A percentile compares a stretch with the other conserved stretches of the same genome.
Conservation (phyloP, 2,113 vertebrate genomes). For the Elachura formosa region DNA sequence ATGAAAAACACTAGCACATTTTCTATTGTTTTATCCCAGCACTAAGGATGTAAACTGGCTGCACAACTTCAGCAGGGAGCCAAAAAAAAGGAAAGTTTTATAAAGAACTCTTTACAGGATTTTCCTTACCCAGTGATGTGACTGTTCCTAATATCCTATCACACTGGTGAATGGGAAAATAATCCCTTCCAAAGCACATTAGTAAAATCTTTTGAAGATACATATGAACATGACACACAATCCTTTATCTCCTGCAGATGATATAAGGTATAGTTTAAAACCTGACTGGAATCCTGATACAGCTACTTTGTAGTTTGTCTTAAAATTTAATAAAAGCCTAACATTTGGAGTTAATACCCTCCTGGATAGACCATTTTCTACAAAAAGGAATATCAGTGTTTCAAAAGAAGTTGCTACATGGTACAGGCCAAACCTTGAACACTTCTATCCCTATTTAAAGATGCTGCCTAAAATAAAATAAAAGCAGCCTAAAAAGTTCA, state of each 20-base stretch:
- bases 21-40: neutral
- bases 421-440: neutral
- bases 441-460: neutral
- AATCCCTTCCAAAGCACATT: neutral
- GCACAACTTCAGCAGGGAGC: neutral
- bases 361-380: neutral
- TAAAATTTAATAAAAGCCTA: neutral
- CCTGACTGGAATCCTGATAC: neutral
- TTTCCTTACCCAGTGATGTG: neutral
- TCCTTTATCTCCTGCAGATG: neutral
- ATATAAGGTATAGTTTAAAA: neutral
- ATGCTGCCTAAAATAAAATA: neutral
- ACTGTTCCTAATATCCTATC: neutral
- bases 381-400: neutral
- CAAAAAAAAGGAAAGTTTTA: neutral
- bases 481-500: neutral
- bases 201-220: slow-evolving; percentile 7
- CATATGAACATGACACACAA: neutral
- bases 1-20: neutral
- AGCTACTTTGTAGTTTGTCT: neutral
- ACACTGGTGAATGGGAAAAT: neutral
- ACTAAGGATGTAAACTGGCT: neutral
- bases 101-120: neutral
- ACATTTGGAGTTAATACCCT: neutral
- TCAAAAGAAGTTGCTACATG: neutral